Evolutionary conservation across 2,113 vertebrate species (phyloP), one percentile per base, ranked within the genome.

Genomic region (Pterocles gutturalis): DNA sequence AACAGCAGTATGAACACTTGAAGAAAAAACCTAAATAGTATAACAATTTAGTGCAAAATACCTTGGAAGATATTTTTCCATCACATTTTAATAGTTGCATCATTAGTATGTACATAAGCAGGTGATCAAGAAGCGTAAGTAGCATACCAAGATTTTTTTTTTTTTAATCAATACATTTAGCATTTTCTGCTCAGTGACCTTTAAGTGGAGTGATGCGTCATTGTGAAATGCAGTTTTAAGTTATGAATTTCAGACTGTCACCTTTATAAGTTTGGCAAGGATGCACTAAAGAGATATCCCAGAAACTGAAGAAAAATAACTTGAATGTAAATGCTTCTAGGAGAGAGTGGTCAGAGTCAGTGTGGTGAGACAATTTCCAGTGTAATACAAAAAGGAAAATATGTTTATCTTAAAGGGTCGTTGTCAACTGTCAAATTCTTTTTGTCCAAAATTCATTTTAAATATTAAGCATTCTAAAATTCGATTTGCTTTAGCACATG

Each of bases 361-460:
- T 17, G 8, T 81, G 24, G 4, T 79, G 49, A 96, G 6, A 14
- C 13, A 57, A 84, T 72, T 87, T 86, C 11, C 14, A 48, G 5
- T 46, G 19, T 67, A 93, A 90, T 6, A 41, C 36, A 75, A 24
- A 36, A 80, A 60, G 12, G 16, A 38, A 90, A 64, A 91, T 73
- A 45, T 64, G 11, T 81, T 91, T 94, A 51, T 75, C 20, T 86
- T 66, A 76, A 84, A 58, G 3, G 10, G 4, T 57, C 48, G 49
- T n/a, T 61, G 24, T 71, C 66, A 80, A 20, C 17, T 65, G 62
- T 84, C 43, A 90, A 54, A 81, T 89, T 91, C 9, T 60, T 93
- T 93, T 92, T 54, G 20, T 94, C 38, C 78, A 67, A 91, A 91
- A 62, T 70, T 76, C 4, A 57, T 73, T 94, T 84, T 73, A 92